Percentiles rank a stretch among this genome's conserved stretches.
These are phyloP conservation scores for Sphaeridia pumilis DNA, from an alignment of 2,888 invertebrate genomes.

Conservation along the genomic window DNA sequence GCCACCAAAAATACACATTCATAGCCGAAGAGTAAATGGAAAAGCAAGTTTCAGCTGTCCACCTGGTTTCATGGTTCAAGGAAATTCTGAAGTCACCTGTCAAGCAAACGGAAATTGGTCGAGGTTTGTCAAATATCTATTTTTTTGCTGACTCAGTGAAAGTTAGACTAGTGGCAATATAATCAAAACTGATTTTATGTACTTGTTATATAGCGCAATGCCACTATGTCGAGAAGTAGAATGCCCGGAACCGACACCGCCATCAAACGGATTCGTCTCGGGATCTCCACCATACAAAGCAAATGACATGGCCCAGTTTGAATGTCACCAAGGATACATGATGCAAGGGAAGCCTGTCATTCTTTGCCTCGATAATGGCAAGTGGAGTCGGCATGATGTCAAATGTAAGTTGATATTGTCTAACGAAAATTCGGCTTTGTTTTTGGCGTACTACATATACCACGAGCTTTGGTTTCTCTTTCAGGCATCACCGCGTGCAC, in stretches of 20 bases:
- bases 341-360: conserved; percentile 81
- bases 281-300: conserved; percentile 66
- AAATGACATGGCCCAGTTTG: conserved; percentile 74
- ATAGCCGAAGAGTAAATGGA: conserved; percentile 68
- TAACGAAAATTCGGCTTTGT: not conserved
- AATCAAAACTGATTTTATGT: not conserved
- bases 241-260: conserved; percentile 60
- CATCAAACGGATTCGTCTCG: conserved; percentile 65
- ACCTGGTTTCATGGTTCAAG: conserved; percentile 61
- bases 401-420: conserved; percentile 51
- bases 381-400: conserved; percentile 68
- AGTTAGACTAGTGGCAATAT: not conserved
- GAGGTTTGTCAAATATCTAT: conserved; percentile 39
- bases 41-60: conserved; percentile 68
- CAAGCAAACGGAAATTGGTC: conserved; percentile 59
- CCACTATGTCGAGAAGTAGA: conserved; percentile 51
- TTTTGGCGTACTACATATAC: not conserved
- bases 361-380: conserved; percentile 72
- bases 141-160: not conserved
- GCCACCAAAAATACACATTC: conserved; percentile 46
- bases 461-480: no score
- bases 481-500: conserved; percentile 67
- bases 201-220: not conserved
- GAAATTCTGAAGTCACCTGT: conserved; percentile 42
- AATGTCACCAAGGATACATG: conserved; percentile 76